Base-by-base conservation (phyloP, 2,113 vertebrate genomes). In the Nothobranchius kuhntae region DNA sequence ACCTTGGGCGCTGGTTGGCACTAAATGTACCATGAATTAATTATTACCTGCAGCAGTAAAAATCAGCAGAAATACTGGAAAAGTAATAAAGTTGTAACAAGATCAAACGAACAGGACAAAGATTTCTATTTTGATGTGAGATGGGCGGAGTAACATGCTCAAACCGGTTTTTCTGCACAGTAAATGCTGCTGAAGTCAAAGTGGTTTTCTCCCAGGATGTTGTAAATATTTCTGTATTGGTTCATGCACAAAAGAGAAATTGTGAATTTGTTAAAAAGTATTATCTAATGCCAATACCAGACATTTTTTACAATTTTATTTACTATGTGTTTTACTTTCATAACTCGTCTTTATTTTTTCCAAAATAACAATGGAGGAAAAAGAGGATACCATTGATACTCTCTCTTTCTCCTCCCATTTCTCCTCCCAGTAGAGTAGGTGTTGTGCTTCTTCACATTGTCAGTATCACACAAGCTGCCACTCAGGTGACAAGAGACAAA, bases 141-240 rank as follows among this genome's bases (percentile, higher is more conserved):
- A 21, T 57, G 1, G 26, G 36, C 11, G 12, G 38, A 9, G 35
- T 21, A 9, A 26, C 68, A 53, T 65, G 45, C 55, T 77, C 15
- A 71, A 83, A 86, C 86, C 46, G 71, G 84, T 85, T 88, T 71
- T 73, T 71, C 75, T 64, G 60, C 24, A 12, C 15, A 36, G 44
- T 11, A 2, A 9, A 54, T 5, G 11, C 44, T 44, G 15, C 6
- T 24, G n/a, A 14, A 67, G 62, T 52, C 56, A 78, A 83, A 75
- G 70, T 11, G 38, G 65, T 71, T 72, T 68, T 52, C 40, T 68
- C 65, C 9, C 51, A 64, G 44, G 38, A 66, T 59, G 71, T 75
- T 13, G 66, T 82, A 17, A 77, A 64, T 40, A 17, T 82, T 15
- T 15, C 51, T 58, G 56, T 65, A 11, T 48, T 65, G 44, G 65